Evolutionary conservation across 2,888 invertebrate genomes (phyloP), one percentile per base, ranked within the genome.

Genomic region (Tiliacea aurago): DNA sequence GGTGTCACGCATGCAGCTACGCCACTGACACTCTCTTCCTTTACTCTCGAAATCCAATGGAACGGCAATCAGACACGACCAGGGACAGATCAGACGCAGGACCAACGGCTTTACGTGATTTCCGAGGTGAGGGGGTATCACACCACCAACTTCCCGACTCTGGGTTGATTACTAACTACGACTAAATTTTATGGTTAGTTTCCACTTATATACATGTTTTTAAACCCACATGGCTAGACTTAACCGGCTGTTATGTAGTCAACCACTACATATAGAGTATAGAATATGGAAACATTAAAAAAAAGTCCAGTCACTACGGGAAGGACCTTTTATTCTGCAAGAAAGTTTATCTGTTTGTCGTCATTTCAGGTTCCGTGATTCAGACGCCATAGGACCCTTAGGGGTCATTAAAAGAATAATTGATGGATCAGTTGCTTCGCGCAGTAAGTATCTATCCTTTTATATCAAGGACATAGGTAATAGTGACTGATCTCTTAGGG

Each of bases 351-450:
- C 20, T 37, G 10, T 41, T 6, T 63, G 15, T 41, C 7, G 23
- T 55, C 5, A 28, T 70, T 76, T 45, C 56, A 76, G 76, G 4
- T 63, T n/a, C 18, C 78, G 78, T 23, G 9, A 45, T 0, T 0
- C n/a, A n/a, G n/a, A 2, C 18, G 70, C 5, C 28, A 20, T 76
- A 11, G 47, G 41, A 13, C 71, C 78, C 10, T 2, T 7, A 13
- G 76, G 71, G 18, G 3, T 64, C 9, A 0, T 3, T 2, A n/a
- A n/a, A 4, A 0, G 0, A 3, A 13, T n/a, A 4, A 53, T 20
- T 20, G 43, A 20, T 43, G 41, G 20, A 49, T 10, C 78, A 18
- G 33, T 78, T 53, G 78, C 76, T 33, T 72, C 51, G 2, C 18
- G n/a, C 18, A 70, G 70, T 70, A 23, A 72, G 70, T 70, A 43